These are phyloP conservation scores for Hippocampus barbouri DNA, from an alignment of 2,113 vertebrate species.

Conservation along the genomic window DNA sequence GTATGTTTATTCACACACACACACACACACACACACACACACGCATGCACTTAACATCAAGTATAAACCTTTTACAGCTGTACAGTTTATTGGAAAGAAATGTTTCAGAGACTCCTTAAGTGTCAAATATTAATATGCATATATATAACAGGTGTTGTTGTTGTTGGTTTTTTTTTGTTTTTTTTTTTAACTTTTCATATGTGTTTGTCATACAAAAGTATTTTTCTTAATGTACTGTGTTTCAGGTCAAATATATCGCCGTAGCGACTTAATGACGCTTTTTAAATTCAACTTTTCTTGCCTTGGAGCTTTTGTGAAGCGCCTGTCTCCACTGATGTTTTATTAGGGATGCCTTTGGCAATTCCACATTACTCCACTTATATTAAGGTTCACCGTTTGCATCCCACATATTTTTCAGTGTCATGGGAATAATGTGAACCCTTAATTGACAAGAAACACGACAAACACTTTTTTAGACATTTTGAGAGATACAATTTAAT, in stretches of 20 bases:
- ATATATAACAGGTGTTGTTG: slow-evolving; percentile 16
- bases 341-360: not conserved
- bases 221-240: slow-evolving; percentile 35
- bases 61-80: slow-evolving; percentile 1
- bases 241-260: slow-evolving; percentile 42
- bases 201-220: slow-evolving; percentile 36
- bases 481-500: too few species aligned
- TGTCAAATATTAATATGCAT: slow-evolving; percentile 29
- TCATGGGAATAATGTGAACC: too few species aligned
- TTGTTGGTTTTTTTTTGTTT: too few species aligned
- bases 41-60: slow-evolving; percentile 26
- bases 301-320: not conserved
- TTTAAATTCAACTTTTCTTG: slow-evolving; percentile 18
- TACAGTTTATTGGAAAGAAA: slow-evolving; percentile 16
- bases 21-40: slow-evolving; percentile 12
- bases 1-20: slow-evolving; percentile 13
- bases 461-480: too few species aligned
- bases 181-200: slow-evolving; percentile 33
- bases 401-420: too few species aligned
- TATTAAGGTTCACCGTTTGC: not conserved
- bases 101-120: slow-evolving; percentile 18
- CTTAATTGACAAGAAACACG: too few species aligned
- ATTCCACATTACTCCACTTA: not conserved
- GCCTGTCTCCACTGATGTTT: not conserved
- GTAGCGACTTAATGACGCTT: slow-evolving; percentile 12